Conservation (phyloP, 2,113 vertebrate species). For the Plectropomus leopardus region DNA sequence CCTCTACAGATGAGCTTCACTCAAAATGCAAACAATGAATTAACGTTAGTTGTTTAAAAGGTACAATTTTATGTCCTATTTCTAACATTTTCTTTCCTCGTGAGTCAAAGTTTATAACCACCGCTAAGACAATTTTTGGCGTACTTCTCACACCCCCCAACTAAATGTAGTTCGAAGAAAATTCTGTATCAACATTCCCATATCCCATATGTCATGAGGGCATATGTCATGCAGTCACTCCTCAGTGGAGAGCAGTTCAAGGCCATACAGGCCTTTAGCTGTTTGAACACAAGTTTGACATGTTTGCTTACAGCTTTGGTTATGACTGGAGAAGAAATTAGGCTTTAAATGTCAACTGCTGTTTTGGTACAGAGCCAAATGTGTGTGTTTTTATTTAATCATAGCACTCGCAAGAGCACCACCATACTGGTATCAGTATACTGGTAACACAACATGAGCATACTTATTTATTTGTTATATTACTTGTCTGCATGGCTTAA, state of each 20-base stretch:
- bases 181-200: background rate
- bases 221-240: background rate
- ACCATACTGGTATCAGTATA: background rate
- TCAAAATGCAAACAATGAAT: too few species aligned
- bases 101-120: too few species aligned
- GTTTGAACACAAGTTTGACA: background rate
- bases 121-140: too few species aligned
- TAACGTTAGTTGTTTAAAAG: too few species aligned
- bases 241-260: background rate
- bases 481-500: background rate
- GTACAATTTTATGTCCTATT: too few species aligned
- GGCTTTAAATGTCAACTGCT: constrained; percentile 1
- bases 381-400: background rate
- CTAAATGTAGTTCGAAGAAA: background rate
- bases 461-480: background rate
- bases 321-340: background rate
- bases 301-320: background rate
- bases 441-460: background rate
- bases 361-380: background rate
- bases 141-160: background rate
- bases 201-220: constrained; percentile 10
- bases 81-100: too few species aligned
- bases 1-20: background rate
- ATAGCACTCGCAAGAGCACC: background rate
- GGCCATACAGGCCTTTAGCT: background rate